These are phyloP conservation scores for Rana temporaria DNA, from an alignment of 2,113 vertebrate genomes.

Conservation along the genomic window DNA sequence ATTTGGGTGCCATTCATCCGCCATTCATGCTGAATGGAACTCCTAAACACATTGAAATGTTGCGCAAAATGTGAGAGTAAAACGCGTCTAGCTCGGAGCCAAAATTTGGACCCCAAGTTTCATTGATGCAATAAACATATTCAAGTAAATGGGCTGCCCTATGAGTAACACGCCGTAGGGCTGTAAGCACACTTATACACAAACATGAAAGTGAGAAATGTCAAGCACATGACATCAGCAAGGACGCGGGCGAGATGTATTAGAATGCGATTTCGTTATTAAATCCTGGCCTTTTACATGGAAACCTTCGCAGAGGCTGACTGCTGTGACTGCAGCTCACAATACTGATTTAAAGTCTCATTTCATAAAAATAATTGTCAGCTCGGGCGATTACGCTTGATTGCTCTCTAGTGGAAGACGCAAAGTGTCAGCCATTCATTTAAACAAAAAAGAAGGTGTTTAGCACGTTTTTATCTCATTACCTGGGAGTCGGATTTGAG, in stretches of 20 bases:
- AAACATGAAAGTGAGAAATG: conserved; percentile 17
- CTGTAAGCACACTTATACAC: not conserved
- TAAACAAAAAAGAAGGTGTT: not conserved
- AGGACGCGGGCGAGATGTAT: not conserved
- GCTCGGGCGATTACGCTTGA: not conserved
- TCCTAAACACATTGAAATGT: too few relatives aligned
- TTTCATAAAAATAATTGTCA: conserved; percentile 18
- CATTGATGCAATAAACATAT: too few relatives aligned
- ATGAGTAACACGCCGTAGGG: too few relatives aligned
- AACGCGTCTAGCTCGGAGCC: too few relatives aligned
- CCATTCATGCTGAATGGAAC: too few relatives aligned
- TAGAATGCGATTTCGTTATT: conserved; percentile 1
- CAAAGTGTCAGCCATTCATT: not conserved
- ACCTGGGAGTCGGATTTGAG: too few relatives aligned
- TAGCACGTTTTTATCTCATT: too few relatives aligned
- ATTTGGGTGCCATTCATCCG: too few relatives aligned
- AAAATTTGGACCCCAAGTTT: too few relatives aligned
- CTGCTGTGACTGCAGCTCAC: not conserved
- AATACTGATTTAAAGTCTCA: not conserved
- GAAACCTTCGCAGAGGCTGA: not conserved
- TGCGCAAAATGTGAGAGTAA: too few relatives aligned
- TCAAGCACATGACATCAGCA: not conserved
- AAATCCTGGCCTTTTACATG: not conserved
- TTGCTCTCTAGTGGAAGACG: not conserved
- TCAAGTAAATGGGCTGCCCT: too few relatives aligned